phyloP scores from a whole-genome alignment of 1,140 invertebrate genomes.

The Oryzaephilus surinamensis region DNA sequence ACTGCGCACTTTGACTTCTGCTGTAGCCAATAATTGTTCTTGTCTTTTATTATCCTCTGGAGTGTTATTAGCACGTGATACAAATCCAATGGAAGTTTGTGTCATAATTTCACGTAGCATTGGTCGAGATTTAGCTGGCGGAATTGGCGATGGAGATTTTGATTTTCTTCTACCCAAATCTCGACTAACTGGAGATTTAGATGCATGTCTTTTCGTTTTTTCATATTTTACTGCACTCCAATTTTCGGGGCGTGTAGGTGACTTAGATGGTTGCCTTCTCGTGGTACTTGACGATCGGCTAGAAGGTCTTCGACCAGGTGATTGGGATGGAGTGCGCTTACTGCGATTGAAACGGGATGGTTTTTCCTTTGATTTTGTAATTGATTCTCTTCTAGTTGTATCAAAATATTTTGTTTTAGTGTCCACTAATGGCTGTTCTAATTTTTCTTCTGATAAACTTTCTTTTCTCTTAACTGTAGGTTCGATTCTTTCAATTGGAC shows the following conservation, averaged over 20 bases:
- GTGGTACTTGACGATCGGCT: constrained; percentile 16
- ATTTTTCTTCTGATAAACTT: too few relatives aligned
- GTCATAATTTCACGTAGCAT: constrained; percentile 32
- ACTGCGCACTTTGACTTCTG: constrained; percentile 52
- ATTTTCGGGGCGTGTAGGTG: constrained; percentile 11
- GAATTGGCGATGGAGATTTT: constrained; percentile 9
- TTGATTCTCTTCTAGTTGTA: too few relatives aligned
- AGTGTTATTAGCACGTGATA: constrained; percentile 9
- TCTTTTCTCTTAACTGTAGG: too few relatives aligned
- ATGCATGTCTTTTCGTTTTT: constrained; percentile 10
- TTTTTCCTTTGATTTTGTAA: too few relatives aligned
- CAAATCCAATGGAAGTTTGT: constrained; percentile 29
- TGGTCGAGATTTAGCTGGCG: constrained; percentile 13
- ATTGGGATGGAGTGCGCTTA: constrained; percentile 1
- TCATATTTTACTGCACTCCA: too few relatives aligned
- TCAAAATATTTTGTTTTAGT: too few relatives aligned
- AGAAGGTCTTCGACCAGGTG: constrained; percentile 8
- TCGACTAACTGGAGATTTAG: constrained; percentile 17
- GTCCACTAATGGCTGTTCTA: too few relatives aligned
- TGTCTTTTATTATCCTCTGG: constrained; percentile 9
- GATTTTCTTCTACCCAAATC: neutral
- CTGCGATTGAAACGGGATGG: too few relatives aligned
- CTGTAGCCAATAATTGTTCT: constrained; percentile 27
- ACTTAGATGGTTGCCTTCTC: constrained; percentile 14
- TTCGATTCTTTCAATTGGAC: too few relatives aligned